Evolutionary conservation across 2,797 vertebrate species (phyloP).

Genomic region (Caiman crocodilus): DNA sequence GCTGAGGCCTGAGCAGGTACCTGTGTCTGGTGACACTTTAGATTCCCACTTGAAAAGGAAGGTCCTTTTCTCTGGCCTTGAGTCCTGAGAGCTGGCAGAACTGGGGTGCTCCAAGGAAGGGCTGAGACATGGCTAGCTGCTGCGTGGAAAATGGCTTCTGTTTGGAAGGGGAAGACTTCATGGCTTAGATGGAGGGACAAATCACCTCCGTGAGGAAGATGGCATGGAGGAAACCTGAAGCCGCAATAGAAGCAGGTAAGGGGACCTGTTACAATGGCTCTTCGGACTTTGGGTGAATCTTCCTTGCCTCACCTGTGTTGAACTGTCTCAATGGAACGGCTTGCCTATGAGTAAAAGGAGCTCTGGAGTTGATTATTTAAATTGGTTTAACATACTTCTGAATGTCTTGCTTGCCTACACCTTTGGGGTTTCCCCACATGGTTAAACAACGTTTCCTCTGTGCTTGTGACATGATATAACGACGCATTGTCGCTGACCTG

Average conservation of each 20-base stretch:
- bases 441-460: neutral
- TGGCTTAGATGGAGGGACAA: neutral
- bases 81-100: neutral
- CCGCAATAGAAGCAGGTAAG: neutral
- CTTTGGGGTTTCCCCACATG: neutral
- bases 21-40: neutral
- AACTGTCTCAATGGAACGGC: neutral
- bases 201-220: neutral
- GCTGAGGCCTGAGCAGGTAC: neutral
- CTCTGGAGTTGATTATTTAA: neutral
- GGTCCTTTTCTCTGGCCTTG: neutral
- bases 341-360: neutral
- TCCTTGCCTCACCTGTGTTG: neutral
- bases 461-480: neutral
- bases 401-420: neutral
- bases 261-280: fast-evolving
- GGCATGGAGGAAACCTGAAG: neutral
- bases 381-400: neutral
- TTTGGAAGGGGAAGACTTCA: neutral
- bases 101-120: neutral
- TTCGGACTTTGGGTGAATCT: neutral
- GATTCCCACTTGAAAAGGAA: neutral
- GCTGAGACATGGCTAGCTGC: neutral
- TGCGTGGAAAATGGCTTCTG: neutral
- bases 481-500: fast-evolving